Conservation (phyloP, 1,140 invertebrate genomes). For the Nebria ingens region DNA sequence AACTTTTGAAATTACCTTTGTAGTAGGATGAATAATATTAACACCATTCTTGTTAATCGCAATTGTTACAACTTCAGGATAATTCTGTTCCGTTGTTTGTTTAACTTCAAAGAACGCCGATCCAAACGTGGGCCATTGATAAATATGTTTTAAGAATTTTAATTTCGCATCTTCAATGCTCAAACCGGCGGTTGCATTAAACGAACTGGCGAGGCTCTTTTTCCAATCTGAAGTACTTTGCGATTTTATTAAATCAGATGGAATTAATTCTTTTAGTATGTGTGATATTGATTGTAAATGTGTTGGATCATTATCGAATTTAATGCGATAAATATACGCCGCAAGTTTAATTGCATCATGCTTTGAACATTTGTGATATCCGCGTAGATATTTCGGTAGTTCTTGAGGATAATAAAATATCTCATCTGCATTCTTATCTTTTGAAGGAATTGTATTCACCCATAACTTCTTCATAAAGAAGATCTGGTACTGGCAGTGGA, state of each 20-base stretch:
- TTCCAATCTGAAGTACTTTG: conserved; percentile 76
- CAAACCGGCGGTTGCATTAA: conserved; percentile 46
- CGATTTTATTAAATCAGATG: conserved; percentile 64
- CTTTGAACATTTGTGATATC: conserved; percentile 72
- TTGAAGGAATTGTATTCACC: conserved; percentile 81
- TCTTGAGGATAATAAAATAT: conserved; percentile 96
- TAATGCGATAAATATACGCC: conserved; percentile 68
- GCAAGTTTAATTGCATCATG: conserved; percentile 71
- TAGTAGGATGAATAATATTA: conserved; percentile 74
- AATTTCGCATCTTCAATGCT: conserved; percentile 67
- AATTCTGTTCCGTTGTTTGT: conserved; percentile 71
- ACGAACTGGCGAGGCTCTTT: conserved; percentile 54
- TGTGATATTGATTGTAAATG: conserved; percentile 47
- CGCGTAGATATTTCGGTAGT: conserved; percentile 81
- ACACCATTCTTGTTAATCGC: conserved; percentile 89
- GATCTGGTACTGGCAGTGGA: conserved; percentile 81
- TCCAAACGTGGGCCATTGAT: conserved; percentile 80
- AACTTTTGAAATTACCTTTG: conserved; percentile 50
- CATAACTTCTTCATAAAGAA: conserved; percentile 97
- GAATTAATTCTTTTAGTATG: conserved; percentile 65
- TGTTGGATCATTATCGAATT: conserved; percentile 53
- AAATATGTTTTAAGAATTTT: conserved; percentile 71
- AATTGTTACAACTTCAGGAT: conserved; percentile 75
- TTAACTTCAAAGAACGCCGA: conserved; percentile 95
- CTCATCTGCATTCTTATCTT: conserved; percentile 78